Conservation (phyloP, 1,140 invertebrate species). For the Drosophila willistoni region DNA sequence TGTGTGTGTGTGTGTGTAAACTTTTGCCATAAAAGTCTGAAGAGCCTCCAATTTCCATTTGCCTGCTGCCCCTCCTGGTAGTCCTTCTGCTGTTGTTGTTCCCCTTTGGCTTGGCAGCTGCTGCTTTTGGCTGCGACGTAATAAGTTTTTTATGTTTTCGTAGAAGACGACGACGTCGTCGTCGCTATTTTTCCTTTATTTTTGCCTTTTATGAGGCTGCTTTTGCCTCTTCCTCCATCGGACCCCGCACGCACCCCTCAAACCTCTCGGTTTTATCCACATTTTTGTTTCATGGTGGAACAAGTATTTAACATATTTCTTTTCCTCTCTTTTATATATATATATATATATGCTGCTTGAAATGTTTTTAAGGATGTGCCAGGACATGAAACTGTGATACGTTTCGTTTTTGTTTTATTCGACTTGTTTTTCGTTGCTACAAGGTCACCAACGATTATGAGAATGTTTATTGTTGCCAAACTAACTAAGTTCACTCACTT, state of each 20-base stretch:
- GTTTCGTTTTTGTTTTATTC: slow-evolving; percentile 12
- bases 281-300: slow-evolving; percentile 22
- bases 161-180: slow-evolving; percentile 19
- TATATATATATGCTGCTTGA: slow-evolving; percentile 33
- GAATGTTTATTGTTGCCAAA: not conserved
- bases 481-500: not conserved
- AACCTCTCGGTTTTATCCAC: not conserved
- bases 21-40: slow-evolving; percentile 50
- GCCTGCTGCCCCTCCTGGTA: not conserved
- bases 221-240: slow-evolving; percentile 20
- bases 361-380: slow-evolving; percentile 64
- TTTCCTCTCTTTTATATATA: slow-evolving; percentile 41
- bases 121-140: slow-evolving; percentile 43
- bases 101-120: slow-evolving; percentile 7
- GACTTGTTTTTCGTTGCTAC: slow-evolving; percentile 17
- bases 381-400: slow-evolving; percentile 17
- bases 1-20: slow-evolving; percentile 21
- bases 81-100: not conserved
- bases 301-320: slow-evolving; percentile 63
- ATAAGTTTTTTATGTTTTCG: slow-evolving; percentile 49
- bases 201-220: slow-evolving; percentile 36
- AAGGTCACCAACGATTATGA: slow-evolving; percentile 21
- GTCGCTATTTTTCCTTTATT: slow-evolving; percentile 25
- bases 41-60: not conserved
- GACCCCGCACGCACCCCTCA: not conserved